Evolutionary conservation across 2,113 vertebrate species (phyloP).

Genomic region (Forbesichthys agassizii): DNA sequence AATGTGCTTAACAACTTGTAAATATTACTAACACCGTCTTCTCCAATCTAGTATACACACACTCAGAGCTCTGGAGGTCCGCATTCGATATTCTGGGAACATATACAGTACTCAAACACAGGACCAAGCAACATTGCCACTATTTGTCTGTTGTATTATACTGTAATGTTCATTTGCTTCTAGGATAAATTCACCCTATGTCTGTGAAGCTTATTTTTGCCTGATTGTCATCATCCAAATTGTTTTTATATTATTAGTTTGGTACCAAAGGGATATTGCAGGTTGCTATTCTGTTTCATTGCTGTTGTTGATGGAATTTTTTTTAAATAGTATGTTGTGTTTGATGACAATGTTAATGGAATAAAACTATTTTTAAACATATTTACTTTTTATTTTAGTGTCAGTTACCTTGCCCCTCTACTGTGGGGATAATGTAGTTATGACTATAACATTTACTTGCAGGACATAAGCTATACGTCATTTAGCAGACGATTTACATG

Average conservation of each 20-base stretch:
- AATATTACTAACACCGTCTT: constrained; percentile 27
- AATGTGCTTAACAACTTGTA: constrained; percentile 24
- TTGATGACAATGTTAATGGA: constrained; percentile 53
- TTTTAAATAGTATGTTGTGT: constrained; percentile 39
- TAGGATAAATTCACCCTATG: constrained; percentile 8
- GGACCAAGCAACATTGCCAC: constrained; percentile 17
- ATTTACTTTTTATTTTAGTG: neutral
- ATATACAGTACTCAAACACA: constrained; percentile 4
- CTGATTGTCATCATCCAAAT: neutral
- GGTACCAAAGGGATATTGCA: constrained; percentile 28
- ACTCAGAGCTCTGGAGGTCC: neutral
- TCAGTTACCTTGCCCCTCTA: neutral
- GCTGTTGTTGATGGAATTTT: constrained; percentile 38
- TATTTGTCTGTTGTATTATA: constrained; percentile 9
- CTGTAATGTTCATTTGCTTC: constrained; percentile 5
- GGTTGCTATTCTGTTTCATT: constrained; percentile 28
- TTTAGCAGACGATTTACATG: too few relatives aligned
- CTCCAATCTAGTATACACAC: constrained; percentile 5
- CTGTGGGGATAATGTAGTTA: neutral
- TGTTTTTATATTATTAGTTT: constrained; percentile 18
- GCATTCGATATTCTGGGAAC: constrained; percentile 5
- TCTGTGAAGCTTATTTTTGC: constrained; percentile 8
- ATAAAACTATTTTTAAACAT: constrained; percentile 60
- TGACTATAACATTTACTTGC: neutral
- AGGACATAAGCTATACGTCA: too few relatives aligned